Evolutionary conservation across 2,797 vertebrate genomes (phyloP), one percentile per base, ranked within the genome.

Genomic region (Acipenser transmontanus): DNA sequence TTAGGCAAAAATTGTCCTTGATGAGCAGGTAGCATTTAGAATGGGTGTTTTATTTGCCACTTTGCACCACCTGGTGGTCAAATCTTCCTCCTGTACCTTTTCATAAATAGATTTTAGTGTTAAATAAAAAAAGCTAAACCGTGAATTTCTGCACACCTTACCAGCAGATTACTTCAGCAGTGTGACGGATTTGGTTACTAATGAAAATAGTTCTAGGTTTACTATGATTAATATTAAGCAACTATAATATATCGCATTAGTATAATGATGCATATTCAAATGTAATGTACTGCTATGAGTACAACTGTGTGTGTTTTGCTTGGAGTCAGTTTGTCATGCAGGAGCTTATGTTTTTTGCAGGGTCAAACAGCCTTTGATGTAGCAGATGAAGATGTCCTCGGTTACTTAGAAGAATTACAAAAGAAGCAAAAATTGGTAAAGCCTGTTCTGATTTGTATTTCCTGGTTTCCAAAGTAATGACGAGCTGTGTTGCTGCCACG

Each of bases 331-430:
- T 1, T 34, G 20, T 34, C 34, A 7, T 5, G 17, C 6, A 17
- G 61, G 10, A 14, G 1, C 6, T 51, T 11, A 59, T 73, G 63
- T 75, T 48, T 57, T 66, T 71, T 68, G 51, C 78, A 99, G 97
- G 96, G 97, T 71, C 97, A 99, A 78, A 98, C 97, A 47, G 92
- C 97, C 0, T 95, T 98, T 82, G 97, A 99, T 83, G 97, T 98
- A 78, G 91, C 94, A 73, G 97, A 98, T 80, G 97, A 99, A 93
- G 96, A 99, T 72, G 93, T 99, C 82, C 84, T 99, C 77, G 93
- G 94, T 76, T 97, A 98, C 85, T 93, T 99, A 82, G 97, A 99
- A 89, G 97, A 98, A 72, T 79, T 99, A 68, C 96, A 98, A 77
- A 99, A 99, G 89, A 99, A 98, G 75, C 97, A 99, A 82, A 96